Conservation (phyloP, 2,113 vertebrate species). For the Benitochromis conjunctus region DNA sequence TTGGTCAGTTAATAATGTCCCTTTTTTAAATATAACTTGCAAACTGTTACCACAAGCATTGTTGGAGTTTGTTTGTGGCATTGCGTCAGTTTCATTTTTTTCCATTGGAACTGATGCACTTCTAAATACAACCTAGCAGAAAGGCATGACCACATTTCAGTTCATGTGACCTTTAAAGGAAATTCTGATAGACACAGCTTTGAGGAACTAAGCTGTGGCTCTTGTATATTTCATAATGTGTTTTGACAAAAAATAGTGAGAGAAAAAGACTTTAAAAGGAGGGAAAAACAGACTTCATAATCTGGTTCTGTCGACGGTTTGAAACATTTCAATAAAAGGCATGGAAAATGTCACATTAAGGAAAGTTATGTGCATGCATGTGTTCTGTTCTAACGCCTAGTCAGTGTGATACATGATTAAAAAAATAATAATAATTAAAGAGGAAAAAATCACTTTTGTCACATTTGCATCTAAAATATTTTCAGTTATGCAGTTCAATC, state of each 20-base stretch:
- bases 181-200: neutral
- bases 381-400: neutral
- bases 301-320: neutral
- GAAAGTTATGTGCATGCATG: neutral
- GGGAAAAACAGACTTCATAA: neutral
- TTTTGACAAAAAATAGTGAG: neutral
- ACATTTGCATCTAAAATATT: neutral
- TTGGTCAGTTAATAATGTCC: neutral
- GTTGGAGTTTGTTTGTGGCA: neutral
- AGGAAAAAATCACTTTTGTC: neutral
- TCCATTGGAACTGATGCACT: neutral
- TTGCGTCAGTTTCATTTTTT: neutral
- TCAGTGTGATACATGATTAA: neutral
- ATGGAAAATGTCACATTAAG: neutral
- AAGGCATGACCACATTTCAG: neutral
- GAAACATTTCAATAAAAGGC: neutral
- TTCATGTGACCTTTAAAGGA: neutral
- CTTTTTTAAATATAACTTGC: neutral
- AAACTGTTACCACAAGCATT: neutral
- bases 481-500: neutral
- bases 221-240: neutral
- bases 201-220: neutral
- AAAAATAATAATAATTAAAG: too few species aligned
- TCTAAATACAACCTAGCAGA: neutral
- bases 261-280: accelerated